Evolutionary conservation across 2,113 vertebrate genomes (phyloP), one percentile per base, ranked within the genome.

Genomic region (Nothobranchius furzeri): DNA sequence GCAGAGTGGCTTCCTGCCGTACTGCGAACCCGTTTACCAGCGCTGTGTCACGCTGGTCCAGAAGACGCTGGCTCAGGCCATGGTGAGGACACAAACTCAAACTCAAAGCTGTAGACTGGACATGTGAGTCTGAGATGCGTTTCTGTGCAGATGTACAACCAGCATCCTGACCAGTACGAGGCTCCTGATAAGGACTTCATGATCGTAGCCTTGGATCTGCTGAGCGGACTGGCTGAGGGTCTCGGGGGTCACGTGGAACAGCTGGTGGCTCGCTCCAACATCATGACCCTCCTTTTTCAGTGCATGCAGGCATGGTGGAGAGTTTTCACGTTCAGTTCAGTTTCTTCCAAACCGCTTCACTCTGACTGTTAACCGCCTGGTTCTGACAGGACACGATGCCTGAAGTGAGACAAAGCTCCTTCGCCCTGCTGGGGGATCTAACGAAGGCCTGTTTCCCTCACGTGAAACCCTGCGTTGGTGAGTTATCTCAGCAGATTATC

Each of bases 101-200:
- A n/a, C 35, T 47, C 17, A 10, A 50, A 17, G 9, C 9, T 1
- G 2, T 20, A 12, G 30, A 25, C 14, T 13, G 59, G 9, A 6
- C 20, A 15, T 5, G 30, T 30, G 42, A 7, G 0, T 52, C 12
- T 61, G 1, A 65, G 6, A 13, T 9, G 0, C 12, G 12, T 14
- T 2, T 53, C 3, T 61, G 12, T 25, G 14, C 78, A 98, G 96
- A 97, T 98, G 96, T 98, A 98, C 73, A 97, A 92, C 85, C 96
- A 98, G 81, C 97, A 98, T 63, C 96, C 96, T 0, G 96, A 98
- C 74, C 97, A 98, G 81, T 98, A 97, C 0, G 97, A 98, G 67
- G 95, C 96, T 36, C 97, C 97, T 0, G 97, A 98, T 75, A 98
- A 98, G 79, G 97, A 98, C 55, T 98, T 98, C 76, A 98, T 98